phyloP scores from a whole-genome alignment of 2,888 invertebrate species.

The Dorcus parallelipipedus region DNA sequence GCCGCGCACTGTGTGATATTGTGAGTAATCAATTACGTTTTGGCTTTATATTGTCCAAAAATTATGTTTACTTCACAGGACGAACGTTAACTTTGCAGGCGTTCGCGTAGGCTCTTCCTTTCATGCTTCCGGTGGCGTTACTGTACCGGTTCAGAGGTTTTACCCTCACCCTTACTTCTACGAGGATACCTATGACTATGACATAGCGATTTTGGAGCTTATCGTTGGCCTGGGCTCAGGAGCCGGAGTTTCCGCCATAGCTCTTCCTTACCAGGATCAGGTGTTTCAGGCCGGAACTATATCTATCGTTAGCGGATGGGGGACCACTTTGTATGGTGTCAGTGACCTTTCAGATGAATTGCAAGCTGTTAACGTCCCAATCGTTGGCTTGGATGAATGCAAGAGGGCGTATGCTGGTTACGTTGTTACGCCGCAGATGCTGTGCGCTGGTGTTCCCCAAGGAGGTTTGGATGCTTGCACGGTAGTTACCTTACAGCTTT shows the following conservation, averaged over 20 bases:
- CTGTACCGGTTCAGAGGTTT: conserved; percentile 50
- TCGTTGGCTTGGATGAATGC: conserved; percentile 20
- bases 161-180: conserved; percentile 51
- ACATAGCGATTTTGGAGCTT: conserved; percentile 52
- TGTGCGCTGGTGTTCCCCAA: conserved; percentile 54
- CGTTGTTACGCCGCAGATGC: conserved; percentile 49
- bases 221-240: conserved; percentile 42
- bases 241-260: conserved; percentile 48
- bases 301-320: conserved; percentile 26
- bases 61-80: neutral
- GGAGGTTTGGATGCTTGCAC: conserved; percentile 56
- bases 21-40: conserved; percentile 25
- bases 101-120: conserved; percentile 54
- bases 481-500: conserved; percentile 34
- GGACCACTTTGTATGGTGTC: conserved; percentile 14
- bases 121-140: conserved; percentile 53
- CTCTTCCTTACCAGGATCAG: conserved; percentile 8
- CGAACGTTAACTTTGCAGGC: neutral
- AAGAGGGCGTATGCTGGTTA: conserved; percentile 5
- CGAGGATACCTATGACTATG: conserved; percentile 51
- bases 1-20: conserved; percentile 51
- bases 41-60: conserved; percentile 29
- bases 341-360: conserved; percentile 7
- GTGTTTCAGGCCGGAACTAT: conserved; percentile 7
- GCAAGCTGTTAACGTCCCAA: conserved; percentile 20